A percentile compares a stretch with the other conserved stretches of the same genome.
Evolutionary conservation across 2,797 vertebrate genomes (phyloP).

Genomic region (Sciurus vulgaris): DNA sequence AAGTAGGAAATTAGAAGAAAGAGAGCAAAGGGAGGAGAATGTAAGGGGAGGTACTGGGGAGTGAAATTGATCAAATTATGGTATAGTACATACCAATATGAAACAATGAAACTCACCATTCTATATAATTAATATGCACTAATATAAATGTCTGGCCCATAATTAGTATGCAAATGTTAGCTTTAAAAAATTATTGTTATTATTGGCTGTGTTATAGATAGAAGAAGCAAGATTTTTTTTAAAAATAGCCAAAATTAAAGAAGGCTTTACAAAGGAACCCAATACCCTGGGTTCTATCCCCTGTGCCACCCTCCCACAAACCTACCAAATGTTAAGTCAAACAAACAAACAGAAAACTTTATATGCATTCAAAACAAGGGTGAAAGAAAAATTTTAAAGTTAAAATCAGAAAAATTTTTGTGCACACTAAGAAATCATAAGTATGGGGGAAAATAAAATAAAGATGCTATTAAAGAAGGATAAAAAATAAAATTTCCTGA

Average conservation of each 20-base stretch:
- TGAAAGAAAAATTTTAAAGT: background rate
- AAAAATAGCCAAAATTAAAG: background rate
- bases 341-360: background rate
- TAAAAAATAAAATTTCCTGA: constrained; percentile 14
- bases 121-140: too few species aligned
- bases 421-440: background rate
- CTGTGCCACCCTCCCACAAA: too few species aligned
- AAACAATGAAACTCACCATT: too few species aligned
- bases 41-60: too few species aligned
- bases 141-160: background rate
- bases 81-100: too few species aligned
- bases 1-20: too few species aligned
- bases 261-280: constrained; percentile 2
- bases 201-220: background rate
- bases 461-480: background rate
- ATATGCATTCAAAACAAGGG: background rate
- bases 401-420: constrained; percentile 11
- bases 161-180: background rate
- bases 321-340: background rate
- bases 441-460: background rate
- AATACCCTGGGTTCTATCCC: too few species aligned
- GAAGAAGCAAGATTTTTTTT: background rate
- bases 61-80: too few species aligned
- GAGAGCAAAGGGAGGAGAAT: too few species aligned
- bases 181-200: background rate